Base-by-base conservation (phyloP, 2,113 vertebrate genomes). In the Glaucidium brasilianum region DNA sequence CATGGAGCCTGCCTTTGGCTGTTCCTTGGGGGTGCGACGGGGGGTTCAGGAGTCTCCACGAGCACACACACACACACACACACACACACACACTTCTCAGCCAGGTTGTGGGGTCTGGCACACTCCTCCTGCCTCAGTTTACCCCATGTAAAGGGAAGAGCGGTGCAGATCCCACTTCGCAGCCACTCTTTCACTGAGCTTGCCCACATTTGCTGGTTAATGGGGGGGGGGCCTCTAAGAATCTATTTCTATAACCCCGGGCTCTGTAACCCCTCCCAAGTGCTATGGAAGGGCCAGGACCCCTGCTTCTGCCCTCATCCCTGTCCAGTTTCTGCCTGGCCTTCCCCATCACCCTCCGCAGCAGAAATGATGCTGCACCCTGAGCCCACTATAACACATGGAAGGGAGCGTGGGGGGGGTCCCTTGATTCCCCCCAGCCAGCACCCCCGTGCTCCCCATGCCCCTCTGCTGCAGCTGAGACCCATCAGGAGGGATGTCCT, bases 391-490 rank as follows among this genome's bases (percentile, higher is more conserved):
- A 0, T 2, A 72, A 13, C 37, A 12, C 2, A 4, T 4, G 6
- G 9, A 59, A 37, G 2, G 2, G 69, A 12, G 10, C 5, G 3
- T 2, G 35, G 60, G n/a, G n/a, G 15, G 17, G 34, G 4, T 74
- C 41, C 32, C 23, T n/a, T 16, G 16, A 2, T 7, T 32, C 15
- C 7, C 13, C 13, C 5, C 1, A 2, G 17, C 8, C 76, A 50
- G 19, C 55, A 64, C 0, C 15, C 8, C 15, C 2, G 0, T 2
- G 1, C 5, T 80, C 14, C 23, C 8, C 52, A 16, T 9, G 29
- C 6, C 26, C 26, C 18, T 50, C 10, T 85, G 27, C 27, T 34
- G 21, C 50, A 14, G 30, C 37, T 12, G 34, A 69, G 30, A 68
- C 3, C 67, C 49, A 4, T 8, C 63, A 14, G 37, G 37, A 3